phyloP scores from a whole-genome alignment of 2,797 vertebrate species.

The Leptodactylus fallax region DNA sequence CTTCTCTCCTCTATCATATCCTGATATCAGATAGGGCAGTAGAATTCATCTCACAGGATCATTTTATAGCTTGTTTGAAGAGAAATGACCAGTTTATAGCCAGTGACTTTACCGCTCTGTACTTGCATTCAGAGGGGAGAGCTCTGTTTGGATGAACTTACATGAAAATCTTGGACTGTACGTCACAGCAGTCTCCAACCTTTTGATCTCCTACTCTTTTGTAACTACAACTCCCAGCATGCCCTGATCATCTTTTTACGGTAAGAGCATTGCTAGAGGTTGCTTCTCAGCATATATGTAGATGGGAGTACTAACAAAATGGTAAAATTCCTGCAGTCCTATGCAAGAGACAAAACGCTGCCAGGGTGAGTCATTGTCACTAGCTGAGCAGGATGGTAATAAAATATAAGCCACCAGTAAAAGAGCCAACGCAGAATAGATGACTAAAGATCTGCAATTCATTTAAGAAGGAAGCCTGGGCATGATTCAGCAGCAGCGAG shows the following conservation, averaged over 20 bases:
- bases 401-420: not conserved
- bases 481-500: conserved; percentile 13
- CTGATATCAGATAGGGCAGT: no score
- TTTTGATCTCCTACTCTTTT: no score
- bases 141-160: no score
- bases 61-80: no score
- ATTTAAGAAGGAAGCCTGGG: not conserved
- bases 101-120: no score
- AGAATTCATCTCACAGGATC: no score
- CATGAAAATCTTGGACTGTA: no score
- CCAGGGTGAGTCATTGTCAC: not conserved
- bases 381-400: not conserved
- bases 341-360: not conserved
- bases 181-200: no score
- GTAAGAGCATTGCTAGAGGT: not conserved
- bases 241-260: not conserved
- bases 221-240: not conserved
- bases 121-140: no score
- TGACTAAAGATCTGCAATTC: not conserved
- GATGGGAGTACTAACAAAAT: not conserved
- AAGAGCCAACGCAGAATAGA: not conserved
- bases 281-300: not conserved
- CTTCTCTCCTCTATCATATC: no score
- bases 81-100: no score
- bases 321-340: not conserved